Evolutionary conservation across 2,113 vertebrate species (phyloP), one percentile per base, ranked within the genome.

Genomic region (Scolopax mira): DNA sequence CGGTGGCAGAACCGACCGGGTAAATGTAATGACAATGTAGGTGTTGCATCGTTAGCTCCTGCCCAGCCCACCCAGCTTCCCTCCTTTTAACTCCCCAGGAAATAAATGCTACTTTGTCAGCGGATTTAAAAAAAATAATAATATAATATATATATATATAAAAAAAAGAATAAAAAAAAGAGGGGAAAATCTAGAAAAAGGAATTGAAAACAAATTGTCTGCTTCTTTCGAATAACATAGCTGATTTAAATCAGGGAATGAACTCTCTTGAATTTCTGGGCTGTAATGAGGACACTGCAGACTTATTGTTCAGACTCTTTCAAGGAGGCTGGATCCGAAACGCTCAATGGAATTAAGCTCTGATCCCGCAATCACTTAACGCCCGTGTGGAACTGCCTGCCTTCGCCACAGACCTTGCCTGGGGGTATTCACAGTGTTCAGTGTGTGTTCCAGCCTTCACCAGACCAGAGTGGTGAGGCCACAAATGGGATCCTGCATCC

Each of bases 131-230:
- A 73, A 35, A 54, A 23, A 46, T 44, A 28, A 31, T 44, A 17
- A 12, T 18, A 44, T 42, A 1, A 30, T 10, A n/a, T n/a, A n/a
- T n/a, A n/a, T n/a, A n/a, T n/a, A n/a, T n/a, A n/a, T n/a, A 7
- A 24, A 25, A 37, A 11, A 28, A 14, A 7, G 6, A 18, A 2
- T 19, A 4, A 17, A 10, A 44, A 5, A 15, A 2, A 6, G 14
- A 6, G 41, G 10, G 37, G 49, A 4, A 42, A 79, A 79, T 74
- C 66, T 89, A 52, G 80, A 16, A 39, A 39, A 74, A 83, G 62
- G 66, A 86, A 91, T 75, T 83, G 91, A 46, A 87, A 87, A 71
- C 71, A 94, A 95, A 94, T 92, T 94, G 92, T 80, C 77, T 85
- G 85, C 82, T 87, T 89, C 82, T 30, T 89, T 94, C 69, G 71